Base-by-base conservation (phyloP, 1,140 invertebrate genomes). In the Cryptotermes secundus region DNA sequence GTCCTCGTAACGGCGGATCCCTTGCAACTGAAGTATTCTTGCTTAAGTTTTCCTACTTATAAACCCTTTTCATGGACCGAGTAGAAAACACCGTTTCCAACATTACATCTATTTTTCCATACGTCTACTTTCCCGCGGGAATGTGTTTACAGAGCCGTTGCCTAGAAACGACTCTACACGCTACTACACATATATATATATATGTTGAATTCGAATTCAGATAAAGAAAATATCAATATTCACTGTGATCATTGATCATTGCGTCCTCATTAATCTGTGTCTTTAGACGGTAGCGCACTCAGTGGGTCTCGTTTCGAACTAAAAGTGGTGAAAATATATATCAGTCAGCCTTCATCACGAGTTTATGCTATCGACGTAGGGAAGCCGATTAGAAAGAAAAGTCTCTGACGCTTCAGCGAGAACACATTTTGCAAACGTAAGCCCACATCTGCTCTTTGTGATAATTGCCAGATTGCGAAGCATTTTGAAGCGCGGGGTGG, bases 391-490 rank as follows among this genome's bases (percentile, higher is more conserved):
- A 65, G 26, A 65, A 72, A 72, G 6, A 72, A 31, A 31, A 72
- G 19, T 72, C 59, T 9, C 59, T 26, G n/a, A 31, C 6, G 7
- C n/a, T 12, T 26, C 59, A n/a, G 59, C n/a, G 31, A 26, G 59
- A 72, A 72, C 26, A 72, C 26, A n/a, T 72, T 72, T 72, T 72
- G 59, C 59, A 72, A 31, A 72, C 59, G 59, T 72, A 72, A 72
- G 59, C 59, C 31, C 59, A 72, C 59, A 72, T 72, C 59, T 72
- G 59, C 59, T 26, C 26, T n/a, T n/a, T 31, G n/a, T 72, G 59
- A 72, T 72, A 72, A 72, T 72, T 72, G 59, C 59, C 59, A 72
- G 59, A 72, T 31, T 72, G 59, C 26, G 59, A 72, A 72, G 59
- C 59, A n/a, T 72, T 72, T 72, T 72, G 59, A 72, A 72, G 59